A percentile compares a stretch with the other conserved stretches of the same genome.
These are phyloP conservation scores for Trichogramma evanescens DNA, from an alignment of 2,888 invertebrate species.

Conservation along the genomic window DNA sequence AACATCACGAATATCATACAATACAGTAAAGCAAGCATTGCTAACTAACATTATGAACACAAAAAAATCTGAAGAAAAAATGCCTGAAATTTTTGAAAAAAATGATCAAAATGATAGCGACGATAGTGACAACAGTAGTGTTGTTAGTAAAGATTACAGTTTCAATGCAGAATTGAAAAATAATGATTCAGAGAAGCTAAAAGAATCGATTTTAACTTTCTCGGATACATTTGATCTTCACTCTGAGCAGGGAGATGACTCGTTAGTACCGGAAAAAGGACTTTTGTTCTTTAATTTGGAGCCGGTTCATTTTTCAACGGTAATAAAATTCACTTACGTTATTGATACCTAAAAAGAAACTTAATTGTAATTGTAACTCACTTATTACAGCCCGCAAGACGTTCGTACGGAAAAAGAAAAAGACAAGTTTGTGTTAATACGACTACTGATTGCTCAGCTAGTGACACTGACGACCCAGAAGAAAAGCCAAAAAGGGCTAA, in stretches of 20 bases:
- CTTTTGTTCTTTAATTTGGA: slow-evolving; percentile 36
- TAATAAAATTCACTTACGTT: slow-evolving; percentile 14
- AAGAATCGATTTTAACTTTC: slow-evolving; percentile 22
- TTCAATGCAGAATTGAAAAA: not conserved
- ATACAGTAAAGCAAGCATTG: slow-evolving; percentile 7
- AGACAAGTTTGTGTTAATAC: slow-evolving; percentile 21
- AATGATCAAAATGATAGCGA: slow-evolving; percentile 5
- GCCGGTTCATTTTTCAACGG: slow-evolving; percentile 35
- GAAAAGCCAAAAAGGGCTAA: not conserved
- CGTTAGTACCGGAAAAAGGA: slow-evolving; percentile 16
- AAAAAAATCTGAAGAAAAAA: not conserved
- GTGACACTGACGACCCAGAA: slow-evolving; percentile 15
- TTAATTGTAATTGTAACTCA: not conserved
- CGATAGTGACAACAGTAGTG: not conserved
- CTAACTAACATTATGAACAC: slow-evolving; percentile 6
- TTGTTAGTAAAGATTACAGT: not conserved
- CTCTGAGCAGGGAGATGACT: slow-evolving; percentile 19
- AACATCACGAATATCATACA: slow-evolving; percentile 11
- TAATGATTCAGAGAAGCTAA: not conserved
- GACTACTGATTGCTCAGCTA: slow-evolving; percentile 20
- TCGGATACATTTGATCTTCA: slow-evolving; percentile 36
- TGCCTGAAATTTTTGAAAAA: not conserved
- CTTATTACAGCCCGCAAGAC: slow-evolving; percentile 33
- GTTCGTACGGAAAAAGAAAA: slow-evolving; percentile 37
- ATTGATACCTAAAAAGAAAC: not conserved